Conservation (phyloP, 2,888 invertebrate species). For the Amaurobius ferox region DNA sequence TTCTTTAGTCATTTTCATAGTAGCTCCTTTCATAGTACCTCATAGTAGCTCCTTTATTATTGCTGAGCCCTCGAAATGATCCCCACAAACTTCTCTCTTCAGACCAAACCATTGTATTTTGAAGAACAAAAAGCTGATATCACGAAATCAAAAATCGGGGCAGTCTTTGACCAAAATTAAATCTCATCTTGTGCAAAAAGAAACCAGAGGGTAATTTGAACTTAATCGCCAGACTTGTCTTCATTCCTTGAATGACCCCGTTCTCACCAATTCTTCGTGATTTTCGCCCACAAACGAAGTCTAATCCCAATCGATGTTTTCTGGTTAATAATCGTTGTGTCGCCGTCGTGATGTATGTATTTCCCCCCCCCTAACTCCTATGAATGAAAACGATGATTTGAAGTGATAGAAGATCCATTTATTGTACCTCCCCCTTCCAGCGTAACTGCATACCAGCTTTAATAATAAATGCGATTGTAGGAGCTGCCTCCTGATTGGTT, state of each 20-base stretch:
- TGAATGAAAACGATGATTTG: slow-evolving; percentile 67
- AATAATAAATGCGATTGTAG: slow-evolving; percentile 61
- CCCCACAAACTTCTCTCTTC: background rate
- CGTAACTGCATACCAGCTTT: slow-evolving; percentile 40
- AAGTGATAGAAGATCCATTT: slow-evolving; percentile 69
- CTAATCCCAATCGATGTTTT: slow-evolving; percentile 43
- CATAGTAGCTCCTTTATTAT: too few relatives aligned
- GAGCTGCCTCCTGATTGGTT: slow-evolving; percentile 45
- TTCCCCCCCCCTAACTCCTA: slow-evolving; percentile 38
- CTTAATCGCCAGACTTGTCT: slow-evolving; percentile 50
- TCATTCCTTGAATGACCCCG: slow-evolving; percentile 52
- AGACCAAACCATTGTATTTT: slow-evolving; percentile 7
- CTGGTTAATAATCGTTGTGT: slow-evolving; percentile 54
- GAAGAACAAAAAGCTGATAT: slow-evolving; percentile 34
- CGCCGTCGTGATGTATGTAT: slow-evolving; percentile 53
- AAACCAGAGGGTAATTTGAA: background rate
- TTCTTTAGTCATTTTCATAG: too few relatives aligned
- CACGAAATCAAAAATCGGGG: slow-evolving; percentile 47
- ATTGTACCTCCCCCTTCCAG: slow-evolving; percentile 43
- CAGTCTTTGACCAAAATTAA: background rate
- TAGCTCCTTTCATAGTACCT: too few relatives aligned
- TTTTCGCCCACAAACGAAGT: slow-evolving; percentile 52
- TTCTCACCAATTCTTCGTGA: slow-evolving; percentile 62
- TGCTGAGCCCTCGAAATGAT: too few relatives aligned
- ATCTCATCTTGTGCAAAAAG: background rate